phyloP scores from a whole-genome alignment of 2,113 vertebrate species.

The Pangasianodon gigas region DNA sequence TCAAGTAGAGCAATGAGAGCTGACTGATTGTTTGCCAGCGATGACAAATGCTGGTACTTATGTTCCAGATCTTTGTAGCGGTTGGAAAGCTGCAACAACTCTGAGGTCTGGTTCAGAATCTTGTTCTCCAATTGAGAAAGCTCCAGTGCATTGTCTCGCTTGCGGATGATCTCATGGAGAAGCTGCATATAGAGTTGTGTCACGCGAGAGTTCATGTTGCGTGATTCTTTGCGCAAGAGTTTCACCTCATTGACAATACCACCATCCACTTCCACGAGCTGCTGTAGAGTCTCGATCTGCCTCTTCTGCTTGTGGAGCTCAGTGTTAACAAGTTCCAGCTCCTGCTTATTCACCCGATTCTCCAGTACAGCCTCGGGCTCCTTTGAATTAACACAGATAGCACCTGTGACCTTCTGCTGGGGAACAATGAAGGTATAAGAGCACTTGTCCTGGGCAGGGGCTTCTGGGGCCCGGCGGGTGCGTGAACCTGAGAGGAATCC shows the following conservation, averaged over 20 bases:
- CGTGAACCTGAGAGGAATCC: conserved; percentile 86
- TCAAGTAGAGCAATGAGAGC: conserved; percentile 86
- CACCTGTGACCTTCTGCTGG: conserved; percentile 94
- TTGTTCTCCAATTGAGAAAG: conserved; percentile 94
- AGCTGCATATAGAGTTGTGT: conserved; percentile 99
- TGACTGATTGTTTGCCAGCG: conserved; percentile 91
- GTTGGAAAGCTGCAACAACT: conserved; percentile 90
- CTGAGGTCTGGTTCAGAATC: conserved; percentile 95
- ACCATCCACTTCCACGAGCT: conserved; percentile 94
- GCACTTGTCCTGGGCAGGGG: conserved; percentile 84
- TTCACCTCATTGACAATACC: conserved; percentile 98
- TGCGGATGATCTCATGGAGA: conserved; percentile 96
- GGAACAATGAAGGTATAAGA: conserved; percentile 98
- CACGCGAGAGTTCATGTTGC: conserved; percentile 98
- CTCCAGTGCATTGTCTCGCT: conserved; percentile 93
- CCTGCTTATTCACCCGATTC: conserved; percentile 91
- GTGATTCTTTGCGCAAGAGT: conserved; percentile 93
- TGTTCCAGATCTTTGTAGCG: conserved; percentile 96
- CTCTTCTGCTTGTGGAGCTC: conserved; percentile 98
- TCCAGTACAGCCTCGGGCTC: conserved; percentile 87
- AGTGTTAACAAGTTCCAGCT: conserved; percentile 88
- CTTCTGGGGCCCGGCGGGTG: conserved; percentile 76
- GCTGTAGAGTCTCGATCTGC: conserved; percentile 95
- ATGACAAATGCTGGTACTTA: conserved; percentile 92
- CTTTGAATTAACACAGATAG: conserved; percentile 97